Evolutionary conservation across 2,888 invertebrate genomes (phyloP), one percentile per base, ranked within the genome.

Genomic region (Orthosia incerta): DNA sequence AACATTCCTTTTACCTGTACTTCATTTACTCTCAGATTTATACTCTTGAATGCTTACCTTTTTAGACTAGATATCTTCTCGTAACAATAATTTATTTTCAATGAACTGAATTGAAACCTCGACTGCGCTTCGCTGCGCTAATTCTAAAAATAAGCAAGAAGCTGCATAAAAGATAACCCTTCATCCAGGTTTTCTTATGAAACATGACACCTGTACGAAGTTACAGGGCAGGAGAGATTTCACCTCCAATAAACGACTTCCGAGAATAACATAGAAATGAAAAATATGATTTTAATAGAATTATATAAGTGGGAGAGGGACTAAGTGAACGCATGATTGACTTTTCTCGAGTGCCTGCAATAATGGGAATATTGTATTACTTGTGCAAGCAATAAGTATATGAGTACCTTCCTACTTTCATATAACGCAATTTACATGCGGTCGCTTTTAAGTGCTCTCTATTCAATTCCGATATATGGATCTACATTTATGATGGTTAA

Each of bases 201-300:
- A 68, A 65, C 70, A 70, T 71, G 79, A 64, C 79, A 82, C 60
- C 60, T 74, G 70, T 79, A 67, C 79, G 56, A 70, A 72, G 56
- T 78, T 70, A 26, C 63, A 26, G 48, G 5, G 4, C 7, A 39
- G 39, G 39, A 39, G 39, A 50, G 50, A 46, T 64, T 82, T 56
- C 39, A 4, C 26, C 26, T 68, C 15, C 45, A 74, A 82, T 80
- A 82, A 68, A 74, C 20, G 60, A 71, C 51, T 55, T 51, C 57
- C 60, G 26, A 68, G 70, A 83, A 65, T 83, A 78, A 66, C 67
- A 39, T 26, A 31, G 71, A 60, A 63, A 18, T 26, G 59, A 20
- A 62, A 76, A 63, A 63, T 55, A 56, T 67, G 46, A 60, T 51
- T 76, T 65, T 46, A 20, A 79, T 56, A 67, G n/a, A 68, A n/a